phyloP scores from a whole-genome alignment of 2,888 invertebrate genomes.

The Drosophila hawaiiensis region DNA sequence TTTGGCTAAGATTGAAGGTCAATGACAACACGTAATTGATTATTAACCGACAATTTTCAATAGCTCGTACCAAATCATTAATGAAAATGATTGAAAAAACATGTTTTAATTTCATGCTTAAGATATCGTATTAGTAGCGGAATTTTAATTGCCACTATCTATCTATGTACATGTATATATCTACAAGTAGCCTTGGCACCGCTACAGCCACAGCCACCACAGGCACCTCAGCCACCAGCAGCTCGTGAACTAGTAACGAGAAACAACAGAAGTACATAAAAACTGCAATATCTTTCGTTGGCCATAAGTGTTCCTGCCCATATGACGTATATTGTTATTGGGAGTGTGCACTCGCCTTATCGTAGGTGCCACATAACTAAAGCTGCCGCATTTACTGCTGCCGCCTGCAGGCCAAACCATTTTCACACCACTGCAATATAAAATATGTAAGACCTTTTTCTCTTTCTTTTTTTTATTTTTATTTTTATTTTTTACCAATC shows the following conservation, averaged over 20 bases:
- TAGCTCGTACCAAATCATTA: constrained; percentile 45
- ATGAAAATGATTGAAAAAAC: constrained; percentile 58
- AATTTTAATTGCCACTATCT: constrained; percentile 74
- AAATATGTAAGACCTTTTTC: constrained; percentile 27
- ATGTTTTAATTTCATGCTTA: constrained; percentile 81
- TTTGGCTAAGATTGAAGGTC: constrained; percentile 72
- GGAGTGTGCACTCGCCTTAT: constrained; percentile 28
- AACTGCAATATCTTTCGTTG: constrained; percentile 48
- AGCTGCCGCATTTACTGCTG: constrained; percentile 39
- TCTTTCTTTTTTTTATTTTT: background rate
- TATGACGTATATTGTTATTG: constrained; percentile 70
- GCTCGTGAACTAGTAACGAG: constrained; percentile 61
- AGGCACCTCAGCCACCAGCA: background rate
- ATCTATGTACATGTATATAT: constrained; percentile 28
- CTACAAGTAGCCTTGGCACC: constrained; percentile 46
- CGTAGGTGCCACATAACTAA: constrained; percentile 71
- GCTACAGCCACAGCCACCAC: constrained; percentile 24
- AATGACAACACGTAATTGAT: constrained; percentile 79
- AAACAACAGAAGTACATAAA: constrained; percentile 20
- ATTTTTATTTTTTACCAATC: constrained; percentile 17
- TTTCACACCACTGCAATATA: constrained; percentile 67
- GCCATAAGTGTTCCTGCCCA: constrained; percentile 35
- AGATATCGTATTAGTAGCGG: constrained; percentile 69
- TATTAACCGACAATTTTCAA: constrained; percentile 63
- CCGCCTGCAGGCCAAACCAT: constrained; percentile 63